phyloP scores from a whole-genome alignment of 2,113 vertebrate genomes.

The Mesembrinibis cayennensis region DNA sequence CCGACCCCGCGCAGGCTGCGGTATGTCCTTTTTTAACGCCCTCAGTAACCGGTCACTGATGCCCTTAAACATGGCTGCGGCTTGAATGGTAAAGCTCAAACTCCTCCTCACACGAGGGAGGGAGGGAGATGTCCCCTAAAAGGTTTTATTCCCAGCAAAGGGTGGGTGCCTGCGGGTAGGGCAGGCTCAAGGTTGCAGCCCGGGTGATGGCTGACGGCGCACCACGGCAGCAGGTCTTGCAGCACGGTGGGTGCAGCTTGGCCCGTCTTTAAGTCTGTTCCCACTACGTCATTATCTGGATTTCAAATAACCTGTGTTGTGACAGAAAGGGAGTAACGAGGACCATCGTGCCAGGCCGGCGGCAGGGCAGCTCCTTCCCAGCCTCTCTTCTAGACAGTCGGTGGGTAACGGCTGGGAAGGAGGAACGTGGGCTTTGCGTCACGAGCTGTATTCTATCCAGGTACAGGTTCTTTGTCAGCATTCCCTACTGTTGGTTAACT shows the following conservation, averaged over 20 bases:
- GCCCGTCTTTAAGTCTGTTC: not conserved
- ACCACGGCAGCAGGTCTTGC: fast-evolving
- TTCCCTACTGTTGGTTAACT: not conserved
- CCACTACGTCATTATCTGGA: not conserved
- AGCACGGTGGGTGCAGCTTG: not conserved
- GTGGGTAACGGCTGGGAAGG: fast-evolving
- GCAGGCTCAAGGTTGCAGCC: not conserved
- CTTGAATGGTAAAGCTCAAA: not conserved
- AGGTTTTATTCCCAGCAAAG: not conserved
- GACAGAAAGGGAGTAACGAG: not conserved
- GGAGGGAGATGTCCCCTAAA: not conserved
- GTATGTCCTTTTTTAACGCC: fast-evolving
- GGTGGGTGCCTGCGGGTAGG: fast-evolving
- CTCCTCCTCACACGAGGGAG: not conserved
- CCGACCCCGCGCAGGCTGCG: fast-evolving
- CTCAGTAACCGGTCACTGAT: not conserved
- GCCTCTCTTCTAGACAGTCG: not conserved
- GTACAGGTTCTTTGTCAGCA: not conserved
- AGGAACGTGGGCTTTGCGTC: not conserved
- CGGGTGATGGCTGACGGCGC: not conserved
- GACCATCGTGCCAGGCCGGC: not conserved
- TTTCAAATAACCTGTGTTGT: not conserved
- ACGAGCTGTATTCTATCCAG: not conserved
- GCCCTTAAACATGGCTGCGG: not conserved
- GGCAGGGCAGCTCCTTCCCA: not conserved